A percentile compares a stretch with the other conserved stretches of the same genome.
phyloP scores from a whole-genome alignment of 2,888 invertebrate genomes.

The Fragum sueziense region DNA sequence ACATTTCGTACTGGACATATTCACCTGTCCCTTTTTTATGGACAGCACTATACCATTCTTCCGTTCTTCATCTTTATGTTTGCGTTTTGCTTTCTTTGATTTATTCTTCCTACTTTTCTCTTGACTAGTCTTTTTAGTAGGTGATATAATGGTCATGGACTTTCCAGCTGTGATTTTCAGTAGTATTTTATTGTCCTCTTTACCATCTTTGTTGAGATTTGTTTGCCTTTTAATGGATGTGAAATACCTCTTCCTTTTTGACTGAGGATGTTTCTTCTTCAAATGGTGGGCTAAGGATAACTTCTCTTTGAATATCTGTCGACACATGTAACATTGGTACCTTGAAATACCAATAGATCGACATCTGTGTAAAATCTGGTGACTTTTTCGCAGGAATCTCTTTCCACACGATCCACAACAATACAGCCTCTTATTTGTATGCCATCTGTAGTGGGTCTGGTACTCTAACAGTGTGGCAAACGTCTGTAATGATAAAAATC shows the following conservation, averaged over 20 bases:
- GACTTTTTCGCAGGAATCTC: slow-evolving; percentile 16
- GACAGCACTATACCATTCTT: slow-evolving; percentile 52
- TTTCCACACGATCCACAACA: slow-evolving; percentile 27
- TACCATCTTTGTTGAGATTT: neutral
- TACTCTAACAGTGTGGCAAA: slow-evolving; percentile 33
- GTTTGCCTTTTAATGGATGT: neutral
- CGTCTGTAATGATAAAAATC: slow-evolving; percentile 43
- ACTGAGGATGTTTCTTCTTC: neutral
- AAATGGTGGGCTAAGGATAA: slow-evolving; percentile 50
- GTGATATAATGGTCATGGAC: slow-evolving; percentile 52
- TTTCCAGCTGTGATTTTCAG: slow-evolving; percentile 56
- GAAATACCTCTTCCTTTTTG: neutral
- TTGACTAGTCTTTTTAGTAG: slow-evolving; percentile 24
- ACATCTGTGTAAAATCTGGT: slow-evolving; percentile 24
- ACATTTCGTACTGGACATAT: slow-evolving; percentile 32
- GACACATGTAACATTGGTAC: slow-evolving; percentile 45
- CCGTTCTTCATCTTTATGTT: slow-evolving; percentile 24
- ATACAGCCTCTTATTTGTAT: slow-evolving; percentile 43
- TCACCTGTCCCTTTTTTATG: slow-evolving; percentile 48
- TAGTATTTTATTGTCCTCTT: slow-evolving; percentile 41
- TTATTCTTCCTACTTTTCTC: slow-evolving; percentile 36
- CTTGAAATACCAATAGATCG: neutral
- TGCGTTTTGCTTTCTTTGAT: slow-evolving; percentile 41
- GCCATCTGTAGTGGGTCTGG: slow-evolving; percentile 42
- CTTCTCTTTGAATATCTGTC: slow-evolving; percentile 10